These are phyloP conservation scores for Parnassius apollo DNA, from an alignment of 2,888 invertebrate genomes.

Conservation along the genomic window DNA sequence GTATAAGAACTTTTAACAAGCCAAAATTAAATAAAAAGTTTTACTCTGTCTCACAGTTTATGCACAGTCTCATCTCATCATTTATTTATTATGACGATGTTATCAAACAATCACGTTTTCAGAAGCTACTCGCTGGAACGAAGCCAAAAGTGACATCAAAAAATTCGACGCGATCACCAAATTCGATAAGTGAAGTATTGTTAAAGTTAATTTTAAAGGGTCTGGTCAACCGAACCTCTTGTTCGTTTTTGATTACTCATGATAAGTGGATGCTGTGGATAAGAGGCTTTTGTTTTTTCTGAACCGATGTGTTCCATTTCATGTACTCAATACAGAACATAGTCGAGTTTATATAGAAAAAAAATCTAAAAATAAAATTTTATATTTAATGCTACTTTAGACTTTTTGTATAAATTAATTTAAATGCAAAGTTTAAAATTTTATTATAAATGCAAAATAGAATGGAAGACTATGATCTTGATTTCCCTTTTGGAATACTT, in stretches of 20 bases:
- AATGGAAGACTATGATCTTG: too few relatives aligned
- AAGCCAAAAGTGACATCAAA: conserved; percentile 19
- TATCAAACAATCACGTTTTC: not conserved
- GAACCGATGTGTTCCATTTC: not conserved
- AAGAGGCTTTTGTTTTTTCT: conserved; percentile 8
- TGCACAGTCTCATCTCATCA: not conserved
- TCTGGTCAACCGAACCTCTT: conserved; percentile 11
- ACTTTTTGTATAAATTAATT: too few relatives aligned
- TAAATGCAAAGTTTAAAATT: too few relatives aligned
- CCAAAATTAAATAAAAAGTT: too few relatives aligned
- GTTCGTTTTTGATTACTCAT: conserved; percentile 18
- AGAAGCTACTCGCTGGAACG: conserved; percentile 3
- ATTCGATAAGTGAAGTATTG: conserved; percentile 13
- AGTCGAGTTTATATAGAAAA: too few relatives aligned
- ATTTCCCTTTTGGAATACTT: too few relatives aligned
- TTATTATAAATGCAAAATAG: too few relatives aligned
- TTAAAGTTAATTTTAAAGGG: conserved; percentile 16
- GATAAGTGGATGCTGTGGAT: conserved; percentile 1
- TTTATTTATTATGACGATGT: not conserved
- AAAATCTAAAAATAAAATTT: too few relatives aligned
- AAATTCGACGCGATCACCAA: conserved; percentile 5
- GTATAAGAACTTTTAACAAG: too few relatives aligned
- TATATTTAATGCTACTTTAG: too few relatives aligned
- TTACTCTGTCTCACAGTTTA: too few relatives aligned
- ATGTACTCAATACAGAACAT: too few relatives aligned